Evolutionary conservation across 2,797 vertebrate genomes (phyloP), one percentile per base, ranked within the genome.

Genomic region (Orestias chungarensis): DNA sequence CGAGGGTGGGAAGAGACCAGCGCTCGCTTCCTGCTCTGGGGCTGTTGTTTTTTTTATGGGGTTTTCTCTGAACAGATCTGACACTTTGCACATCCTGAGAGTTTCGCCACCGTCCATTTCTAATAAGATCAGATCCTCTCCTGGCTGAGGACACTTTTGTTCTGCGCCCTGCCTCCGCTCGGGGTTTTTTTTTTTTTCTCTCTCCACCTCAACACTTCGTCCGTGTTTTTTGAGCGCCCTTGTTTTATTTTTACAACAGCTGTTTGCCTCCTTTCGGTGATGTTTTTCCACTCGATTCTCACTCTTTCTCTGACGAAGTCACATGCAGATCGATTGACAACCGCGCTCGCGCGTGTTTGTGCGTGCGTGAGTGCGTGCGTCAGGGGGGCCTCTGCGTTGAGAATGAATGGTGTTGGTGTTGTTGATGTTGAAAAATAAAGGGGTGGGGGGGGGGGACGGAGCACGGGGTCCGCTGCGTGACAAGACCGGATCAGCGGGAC

Each of bases 261-360:
- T 82, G 75, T 91, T 91, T 86, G 88, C 81, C 85, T 87, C 87
- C 93, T 91, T 89, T 71, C 79, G 86, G 82, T 84, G 73, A 84
- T 90, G 89, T 90, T 92, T 90, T 92, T 54, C 84, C 85, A 93
- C 91, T 92, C 89, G 92, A 93, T 94, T 93, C 90, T 92, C 87
- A 89, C 88, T 87, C 92, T 87, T 93, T 93, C 92, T 90, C 93
- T 68, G 91, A 85, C 91, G 88, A 90, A 95, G 93, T 94, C 93
- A 93, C 92, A 92, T 93, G 92, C 92, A 92, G 91, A 95, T 95
- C 92, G 93, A 94, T 95, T 85, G 87, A 75, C 84, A 62, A 88
- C 89, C 90, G 90, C 91, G 80, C 83, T 79, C 81, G 80, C 75
- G 83, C 81, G 69, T 70, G 79, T 76, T 75, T 71, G 76, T 72